A percentile compares a stretch with the other conserved stretches of the same genome.
phyloP scores from a whole-genome alignment of 2,113 vertebrate species.

The Nycticebus coucang region DNA sequence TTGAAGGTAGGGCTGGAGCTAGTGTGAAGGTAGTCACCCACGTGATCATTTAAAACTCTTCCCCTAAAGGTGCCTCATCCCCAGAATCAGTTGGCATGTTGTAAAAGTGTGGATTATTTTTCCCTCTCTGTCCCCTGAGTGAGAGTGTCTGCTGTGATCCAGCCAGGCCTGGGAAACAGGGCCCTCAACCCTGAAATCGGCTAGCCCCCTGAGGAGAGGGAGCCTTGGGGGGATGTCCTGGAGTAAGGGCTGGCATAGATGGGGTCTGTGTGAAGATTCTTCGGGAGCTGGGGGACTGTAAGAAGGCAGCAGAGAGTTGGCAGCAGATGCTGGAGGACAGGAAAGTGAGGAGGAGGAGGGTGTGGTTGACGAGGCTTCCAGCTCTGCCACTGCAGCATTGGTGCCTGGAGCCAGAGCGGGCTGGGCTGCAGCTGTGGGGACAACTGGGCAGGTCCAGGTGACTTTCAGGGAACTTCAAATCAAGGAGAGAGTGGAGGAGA shows the following conservation, averaged over 20 bases:
- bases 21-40: rapidly evolving
- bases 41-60: background rate
- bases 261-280: background rate
- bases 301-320: background rate
- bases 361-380: background rate
- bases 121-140: rapidly evolving
- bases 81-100: background rate
- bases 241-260: background rate
- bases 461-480: background rate
- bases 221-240: background rate
- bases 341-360: background rate
- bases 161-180: background rate
- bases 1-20: background rate
- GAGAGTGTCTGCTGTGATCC: too few relatives aligned
- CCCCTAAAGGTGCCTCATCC: background rate
- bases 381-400: background rate
- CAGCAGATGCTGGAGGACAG: background rate
- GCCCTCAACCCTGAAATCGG: background rate
- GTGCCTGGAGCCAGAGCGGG: background rate
- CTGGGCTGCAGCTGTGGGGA: background rate
- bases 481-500: background rate
- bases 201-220: background rate
- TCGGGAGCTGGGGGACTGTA: background rate
- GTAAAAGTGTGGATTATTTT: background rate
- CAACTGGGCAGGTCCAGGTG: background rate